Conservation (phyloP, 2,888 invertebrate species). For the Antitype chi region DNA sequence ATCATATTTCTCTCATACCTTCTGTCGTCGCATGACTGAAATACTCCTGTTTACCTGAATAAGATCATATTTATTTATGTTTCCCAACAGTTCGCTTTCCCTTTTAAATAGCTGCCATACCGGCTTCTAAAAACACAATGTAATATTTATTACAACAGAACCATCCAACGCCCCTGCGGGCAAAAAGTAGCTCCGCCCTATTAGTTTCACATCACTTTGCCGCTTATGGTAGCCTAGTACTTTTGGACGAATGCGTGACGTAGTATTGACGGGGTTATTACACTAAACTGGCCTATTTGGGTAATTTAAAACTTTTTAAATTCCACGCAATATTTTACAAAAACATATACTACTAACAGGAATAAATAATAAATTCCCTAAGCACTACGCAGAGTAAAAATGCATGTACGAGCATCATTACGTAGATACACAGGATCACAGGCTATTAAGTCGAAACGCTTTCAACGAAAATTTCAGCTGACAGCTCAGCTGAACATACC, state of each 20-base stretch:
- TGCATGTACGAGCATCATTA: constrained; percentile 67
- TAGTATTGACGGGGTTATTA: constrained; percentile 50
- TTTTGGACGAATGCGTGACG: constrained; percentile 72
- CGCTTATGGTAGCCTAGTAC: constrained; percentile 77
- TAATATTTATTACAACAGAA: constrained; percentile 26
- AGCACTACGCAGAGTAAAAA: constrained; percentile 64
- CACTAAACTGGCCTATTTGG: background rate
- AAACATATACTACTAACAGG: constrained; percentile 33
- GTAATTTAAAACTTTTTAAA: background rate
- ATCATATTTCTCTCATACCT: background rate
- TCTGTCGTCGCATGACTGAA: background rate
- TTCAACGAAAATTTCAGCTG: constrained; percentile 58
- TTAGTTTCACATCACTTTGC: constrained; percentile 61
- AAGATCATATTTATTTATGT: constrained; percentile 11
- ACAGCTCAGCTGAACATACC: constrained; percentile 35
- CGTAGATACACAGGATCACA: constrained; percentile 65
- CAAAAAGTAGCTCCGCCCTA: constrained; percentile 67
- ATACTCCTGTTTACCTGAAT: constrained; percentile 6
- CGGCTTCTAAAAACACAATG: constrained; percentile 13
- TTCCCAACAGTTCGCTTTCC: constrained; percentile 7
- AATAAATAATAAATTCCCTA: constrained; percentile 59
- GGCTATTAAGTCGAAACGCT: constrained; percentile 61
- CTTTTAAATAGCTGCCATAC: constrained; percentile 13
- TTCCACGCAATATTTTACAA: background rate
- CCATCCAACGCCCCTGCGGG: constrained; percentile 11